Evolutionary conservation across 2,113 vertebrate species (phyloP).

Genomic region (Chauna torquata): DNA sequence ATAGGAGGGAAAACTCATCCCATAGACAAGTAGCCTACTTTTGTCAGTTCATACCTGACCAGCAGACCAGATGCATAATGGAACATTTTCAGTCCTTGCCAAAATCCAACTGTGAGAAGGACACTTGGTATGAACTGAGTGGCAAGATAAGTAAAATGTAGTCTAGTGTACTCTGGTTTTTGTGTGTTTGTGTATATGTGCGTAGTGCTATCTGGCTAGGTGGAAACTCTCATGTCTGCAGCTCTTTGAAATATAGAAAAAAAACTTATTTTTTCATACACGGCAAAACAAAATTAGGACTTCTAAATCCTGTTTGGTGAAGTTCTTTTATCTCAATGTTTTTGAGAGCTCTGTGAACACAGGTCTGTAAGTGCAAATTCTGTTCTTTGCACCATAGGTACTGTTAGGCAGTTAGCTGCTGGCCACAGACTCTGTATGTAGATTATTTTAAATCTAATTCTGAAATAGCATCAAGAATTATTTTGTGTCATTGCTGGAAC

Average conservation of each 20-base stretch:
- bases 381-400: background rate
- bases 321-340: background rate
- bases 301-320: background rate
- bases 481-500: background rate
- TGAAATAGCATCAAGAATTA: background rate
- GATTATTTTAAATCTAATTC: background rate
- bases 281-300: background rate
- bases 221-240: background rate
- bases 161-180: rapidly evolving
- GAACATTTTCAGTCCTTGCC: background rate
- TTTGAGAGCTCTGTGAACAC: background rate
- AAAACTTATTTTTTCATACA: background rate
- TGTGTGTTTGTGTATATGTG: background rate
- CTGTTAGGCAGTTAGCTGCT: background rate
- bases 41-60: background rate
- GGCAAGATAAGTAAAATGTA: background rate
- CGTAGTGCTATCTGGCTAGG: background rate
- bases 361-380: too few species aligned
- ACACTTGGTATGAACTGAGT: background rate
- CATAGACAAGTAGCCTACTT: background rate
- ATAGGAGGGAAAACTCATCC: background rate
- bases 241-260: background rate
- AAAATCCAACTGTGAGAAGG: too few species aligned
- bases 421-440: background rate
- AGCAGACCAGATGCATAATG: background rate